Percentiles rank a stretch among this genome's conserved stretches.
These are phyloP conservation scores for Danio choprae DNA, from an alignment of 2,797 vertebrate species.

Conservation along the genomic window DNA sequence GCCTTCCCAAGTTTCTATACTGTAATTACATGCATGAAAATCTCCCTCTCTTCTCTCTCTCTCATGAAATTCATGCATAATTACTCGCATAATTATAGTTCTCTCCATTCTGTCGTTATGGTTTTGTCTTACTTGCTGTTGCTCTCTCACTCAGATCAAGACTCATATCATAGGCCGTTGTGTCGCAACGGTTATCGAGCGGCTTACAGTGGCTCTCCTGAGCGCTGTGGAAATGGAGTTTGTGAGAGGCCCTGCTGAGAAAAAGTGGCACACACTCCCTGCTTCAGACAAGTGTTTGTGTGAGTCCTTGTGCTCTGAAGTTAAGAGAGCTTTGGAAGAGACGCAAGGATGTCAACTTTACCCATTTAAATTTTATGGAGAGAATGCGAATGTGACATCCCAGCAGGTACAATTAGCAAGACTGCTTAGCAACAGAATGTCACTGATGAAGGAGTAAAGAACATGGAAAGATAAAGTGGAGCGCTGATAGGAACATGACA, in stretches of 20 bases:
- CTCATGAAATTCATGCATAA: constrained; percentile 79
- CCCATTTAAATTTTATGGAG: constrained; percentile 60
- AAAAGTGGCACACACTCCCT: neutral
- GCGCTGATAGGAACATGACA: neutral
- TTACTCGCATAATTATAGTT: constrained; percentile 80
- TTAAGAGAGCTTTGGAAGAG: constrained; percentile 29
- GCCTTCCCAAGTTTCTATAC: constrained; percentile 69
- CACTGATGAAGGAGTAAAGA: constrained; percentile 50
- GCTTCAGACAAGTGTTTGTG: constrained; percentile 15
- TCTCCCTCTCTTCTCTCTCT: constrained; percentile 66
- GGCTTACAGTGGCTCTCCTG: constrained; percentile 19
- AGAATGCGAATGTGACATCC: constrained; percentile 63
- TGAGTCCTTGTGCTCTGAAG: constrained; percentile 20
- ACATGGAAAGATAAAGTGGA: constrained; percentile 21
- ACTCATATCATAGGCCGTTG: constrained; percentile 18
- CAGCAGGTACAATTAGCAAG: constrained; percentile 75
- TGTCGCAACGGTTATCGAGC: constrained; percentile 32
- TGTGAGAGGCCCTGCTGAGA: constrained; percentile 24
- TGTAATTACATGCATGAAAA: constrained; percentile 77
- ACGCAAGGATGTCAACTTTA: constrained; percentile 36
- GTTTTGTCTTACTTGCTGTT: constrained; percentile 66
- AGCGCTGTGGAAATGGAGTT: constrained; percentile 4
- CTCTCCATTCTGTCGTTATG: constrained; percentile 72
- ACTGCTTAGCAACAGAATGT: constrained; percentile 73
- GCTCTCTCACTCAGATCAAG: constrained; percentile 15